phyloP scores from a whole-genome alignment of 2,797 vertebrate genomes.

The Microctenopoma lineatum region DNA sequence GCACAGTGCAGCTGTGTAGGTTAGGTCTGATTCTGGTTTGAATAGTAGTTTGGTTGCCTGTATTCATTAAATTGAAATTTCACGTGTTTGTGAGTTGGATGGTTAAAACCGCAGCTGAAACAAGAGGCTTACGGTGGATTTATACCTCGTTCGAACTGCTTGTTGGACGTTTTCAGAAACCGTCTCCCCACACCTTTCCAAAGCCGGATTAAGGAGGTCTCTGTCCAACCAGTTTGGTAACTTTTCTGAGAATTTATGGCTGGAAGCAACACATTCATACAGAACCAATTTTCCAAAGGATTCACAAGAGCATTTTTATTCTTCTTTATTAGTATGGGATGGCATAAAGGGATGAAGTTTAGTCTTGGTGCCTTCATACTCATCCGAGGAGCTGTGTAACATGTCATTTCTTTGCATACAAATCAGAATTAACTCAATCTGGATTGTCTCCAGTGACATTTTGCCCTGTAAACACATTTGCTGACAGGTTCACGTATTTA shows the following conservation, averaged over 20 bases:
- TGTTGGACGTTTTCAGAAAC: background rate
- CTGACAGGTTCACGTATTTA: constrained; percentile 55
- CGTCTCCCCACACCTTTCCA: background rate
- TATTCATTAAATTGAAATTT: background rate
- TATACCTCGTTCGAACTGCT: background rate
- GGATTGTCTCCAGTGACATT: constrained; percentile 38
- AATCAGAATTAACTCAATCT: constrained; percentile 16
- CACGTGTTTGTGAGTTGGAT: background rate
- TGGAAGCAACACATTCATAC: background rate
- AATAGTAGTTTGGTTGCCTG: too few species aligned
- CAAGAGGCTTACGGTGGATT: background rate
- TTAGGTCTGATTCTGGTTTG: too few species aligned
- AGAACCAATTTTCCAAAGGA: background rate
- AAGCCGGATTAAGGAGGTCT: background rate
- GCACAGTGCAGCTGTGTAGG: background rate
- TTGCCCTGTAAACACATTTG: constrained; percentile 52
- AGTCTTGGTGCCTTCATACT: background rate
- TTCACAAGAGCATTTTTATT: background rate
- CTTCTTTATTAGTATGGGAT: too few species aligned
- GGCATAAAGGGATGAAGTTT: background rate
- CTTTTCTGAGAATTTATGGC: background rate
- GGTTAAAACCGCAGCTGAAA: background rate
- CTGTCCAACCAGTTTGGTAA: background rate
- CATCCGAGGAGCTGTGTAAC: background rate
- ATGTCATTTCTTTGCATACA: constrained; percentile 2